Evolutionary conservation across 2,888 invertebrate species (phyloP).

Genomic region (Cephus rjabovi): DNA sequence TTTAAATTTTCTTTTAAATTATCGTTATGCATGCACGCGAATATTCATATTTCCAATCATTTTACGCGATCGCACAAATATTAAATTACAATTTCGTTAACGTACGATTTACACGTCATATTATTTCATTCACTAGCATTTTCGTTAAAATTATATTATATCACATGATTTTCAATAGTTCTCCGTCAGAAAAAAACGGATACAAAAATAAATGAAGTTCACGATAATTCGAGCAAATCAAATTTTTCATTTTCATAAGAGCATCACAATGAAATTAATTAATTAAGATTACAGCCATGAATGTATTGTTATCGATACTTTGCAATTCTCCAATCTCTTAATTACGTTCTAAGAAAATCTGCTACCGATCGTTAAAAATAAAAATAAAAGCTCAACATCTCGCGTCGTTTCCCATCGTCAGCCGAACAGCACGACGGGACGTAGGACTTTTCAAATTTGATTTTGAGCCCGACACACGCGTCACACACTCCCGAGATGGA

Average conservation of each 20-base stretch:
- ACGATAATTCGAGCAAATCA: no score
- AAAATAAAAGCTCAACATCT: not conserved
- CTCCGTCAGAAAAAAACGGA: no score
- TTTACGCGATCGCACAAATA: not conserved
- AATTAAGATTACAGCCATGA: no score
- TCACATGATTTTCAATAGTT: not conserved
- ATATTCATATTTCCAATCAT: not conserved
- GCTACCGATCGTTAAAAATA: not conserved
- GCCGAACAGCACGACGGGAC: not conserved
- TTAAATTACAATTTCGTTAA: not conserved
- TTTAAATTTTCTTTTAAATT: not conserved
- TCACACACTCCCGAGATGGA: not conserved
- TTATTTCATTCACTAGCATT: not conserved
- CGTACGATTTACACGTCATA: not conserved
- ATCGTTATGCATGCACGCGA: not conserved
- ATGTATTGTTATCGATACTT: no score
- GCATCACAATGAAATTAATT: no score
- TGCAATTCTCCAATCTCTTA: no score
- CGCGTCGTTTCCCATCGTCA: not conserved
- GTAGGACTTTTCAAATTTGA: not conserved
- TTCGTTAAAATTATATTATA: not conserved
- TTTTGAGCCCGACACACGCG: slow-evolving; percentile 9
- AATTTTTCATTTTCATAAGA: not conserved
- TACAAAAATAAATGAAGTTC: not conserved
- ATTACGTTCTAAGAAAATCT: not conserved